A percentile compares a stretch with the other conserved stretches of the same genome.
These are phyloP conservation scores for Drosophila navojoa DNA, from an alignment of 1,140 invertebrate genomes.

Conservation along the genomic window DNA sequence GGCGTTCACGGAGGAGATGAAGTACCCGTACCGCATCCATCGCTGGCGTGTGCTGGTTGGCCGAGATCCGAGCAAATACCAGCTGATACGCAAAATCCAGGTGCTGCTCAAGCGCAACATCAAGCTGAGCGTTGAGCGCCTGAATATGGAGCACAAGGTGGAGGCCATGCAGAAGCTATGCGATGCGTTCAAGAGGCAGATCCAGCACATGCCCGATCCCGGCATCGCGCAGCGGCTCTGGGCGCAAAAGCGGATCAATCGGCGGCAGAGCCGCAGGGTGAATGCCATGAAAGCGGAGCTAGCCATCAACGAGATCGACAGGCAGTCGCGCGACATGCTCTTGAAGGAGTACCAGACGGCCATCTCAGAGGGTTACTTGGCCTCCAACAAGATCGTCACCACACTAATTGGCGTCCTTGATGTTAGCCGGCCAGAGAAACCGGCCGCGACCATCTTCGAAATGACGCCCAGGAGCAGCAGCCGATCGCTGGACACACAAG, in stretches of 20 bases:
- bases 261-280: slow-evolving; percentile 42
- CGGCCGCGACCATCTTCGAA: neutral
- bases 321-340: slow-evolving; percentile 58
- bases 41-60: slow-evolving; percentile 89
- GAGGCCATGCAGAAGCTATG: slow-evolving; percentile 12
- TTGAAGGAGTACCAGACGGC: slow-evolving; percentile 53
- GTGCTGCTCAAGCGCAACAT: slow-evolving; percentile 86
- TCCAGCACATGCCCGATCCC: slow-evolving; percentile 31
- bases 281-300: slow-evolving; percentile 63
- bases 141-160: slow-evolving; percentile 29
- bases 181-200: slow-evolving; percentile 39
- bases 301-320: slow-evolving; percentile 69
- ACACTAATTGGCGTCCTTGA: neutral
- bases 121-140: slow-evolving; percentile 25
- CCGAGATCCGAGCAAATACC: slow-evolving; percentile 88
- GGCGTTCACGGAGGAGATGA: slow-evolving; percentile 90
- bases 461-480: neutral
- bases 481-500: neutral
- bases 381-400: neutral
- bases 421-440: neutral
- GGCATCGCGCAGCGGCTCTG: slow-evolving; percentile 21
- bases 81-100: slow-evolving; percentile 88
- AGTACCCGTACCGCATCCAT: slow-evolving; percentile 92
- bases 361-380: slow-evolving; percentile 17
- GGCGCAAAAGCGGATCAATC: slow-evolving; percentile 59